phyloP scores from a whole-genome alignment of 2,797 vertebrate genomes.

The Lemur catta region DNA sequence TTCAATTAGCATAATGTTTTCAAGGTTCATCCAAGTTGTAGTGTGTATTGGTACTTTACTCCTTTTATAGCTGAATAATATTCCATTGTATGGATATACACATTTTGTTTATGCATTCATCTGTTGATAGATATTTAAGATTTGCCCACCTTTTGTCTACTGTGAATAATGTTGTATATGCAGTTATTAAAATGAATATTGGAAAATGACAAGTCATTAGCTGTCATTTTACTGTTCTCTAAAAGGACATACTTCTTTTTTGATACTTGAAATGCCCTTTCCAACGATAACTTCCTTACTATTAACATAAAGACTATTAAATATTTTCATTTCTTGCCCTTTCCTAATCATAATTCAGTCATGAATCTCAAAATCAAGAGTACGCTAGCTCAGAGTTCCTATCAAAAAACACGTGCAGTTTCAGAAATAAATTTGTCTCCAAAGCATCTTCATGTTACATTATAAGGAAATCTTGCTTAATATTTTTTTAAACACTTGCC shows the following conservation, averaged over 20 bases:
- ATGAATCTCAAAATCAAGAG: constrained; percentile 30
- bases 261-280: not conserved
- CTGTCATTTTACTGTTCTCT: constrained; percentile 22
- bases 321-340: constrained; percentile 41
- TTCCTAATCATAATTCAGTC: constrained; percentile 28
- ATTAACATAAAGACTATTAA: not conserved
- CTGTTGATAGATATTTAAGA: not conserved
- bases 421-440: not conserved
- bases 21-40: constrained; percentile 16
- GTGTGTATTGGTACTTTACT: not conserved
- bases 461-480: constrained; percentile 38
- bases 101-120: constrained; percentile 24
- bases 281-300: constrained; percentile 4
- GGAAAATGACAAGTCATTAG: constrained; percentile 26
- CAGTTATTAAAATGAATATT: constrained; percentile 40
- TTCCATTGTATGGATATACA: not conserved
- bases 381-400: not conserved
- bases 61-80: constrained; percentile 33
- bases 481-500: not conserved
- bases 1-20: constrained; percentile 31
- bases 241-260: constrained; percentile 41
- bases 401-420: not conserved
- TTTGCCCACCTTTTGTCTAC: not conserved
- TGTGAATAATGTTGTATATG: constrained; percentile 1
- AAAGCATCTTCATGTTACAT: constrained; percentile 9